Base-by-base conservation (phyloP, 2,797 vertebrate genomes). In the Alcedo quadribrachys region DNA sequence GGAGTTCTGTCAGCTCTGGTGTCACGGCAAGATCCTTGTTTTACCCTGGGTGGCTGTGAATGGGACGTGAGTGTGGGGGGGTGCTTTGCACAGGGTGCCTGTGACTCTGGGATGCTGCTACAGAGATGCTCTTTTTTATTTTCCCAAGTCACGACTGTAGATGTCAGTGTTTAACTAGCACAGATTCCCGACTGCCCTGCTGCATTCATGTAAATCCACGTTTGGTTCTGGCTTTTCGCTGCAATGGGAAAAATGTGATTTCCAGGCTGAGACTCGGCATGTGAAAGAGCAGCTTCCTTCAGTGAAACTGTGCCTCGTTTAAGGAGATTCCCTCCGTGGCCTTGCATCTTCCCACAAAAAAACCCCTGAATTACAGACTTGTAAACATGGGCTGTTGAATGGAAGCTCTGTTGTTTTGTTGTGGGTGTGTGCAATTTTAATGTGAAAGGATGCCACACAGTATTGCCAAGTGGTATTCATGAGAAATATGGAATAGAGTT, bases 81-180 rank as follows among this genome's bases (percentile, higher is more conserved):
- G 8, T n/a, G 63, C 21, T 27, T 80, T 80, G 37, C 35, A 33
- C 24, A 42, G 43, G 32, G 43, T 80, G 35, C n/a, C 1, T 3
- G 30, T 19, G 71, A 7, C 25, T 62, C 27, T 9, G 46, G 61
- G 27, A 51, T 91, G 42, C 66, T 42, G 2, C 66, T 86, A 62
- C 62, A 50, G 63, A 88, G 81, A 60, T 43, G 43, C 73, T 20
- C 12, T 53, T 60, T 60, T 65, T 85, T 60, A 55, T 65, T 85
- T 93, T 95, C 82, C 85, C 87, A 51, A 73, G 87, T 95, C 30
- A 13, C 3, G 94, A 95, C 98, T 97, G 96, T 97, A 98, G 98
- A 96, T 98, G 98, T 97, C 98, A 97, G 96, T 97, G 94, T 97
- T 97, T 89, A 96, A 97, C 96, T 97, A 90, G 96, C 45, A 2